Conservation (phyloP, 2,797 vertebrate genomes). For the Poecilia velifera region DNA sequence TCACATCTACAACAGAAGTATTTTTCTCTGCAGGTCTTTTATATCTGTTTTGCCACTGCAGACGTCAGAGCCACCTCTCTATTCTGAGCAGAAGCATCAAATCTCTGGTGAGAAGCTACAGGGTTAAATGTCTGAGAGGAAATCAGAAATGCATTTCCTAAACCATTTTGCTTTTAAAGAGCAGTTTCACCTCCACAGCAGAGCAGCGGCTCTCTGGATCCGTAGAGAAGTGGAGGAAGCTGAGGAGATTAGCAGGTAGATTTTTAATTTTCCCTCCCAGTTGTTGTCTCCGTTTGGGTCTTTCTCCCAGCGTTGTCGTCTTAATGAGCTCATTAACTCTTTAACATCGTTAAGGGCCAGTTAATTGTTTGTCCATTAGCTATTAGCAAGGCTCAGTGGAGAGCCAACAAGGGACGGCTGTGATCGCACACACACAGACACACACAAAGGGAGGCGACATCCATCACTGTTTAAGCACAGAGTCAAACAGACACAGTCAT, state of each 20-base stretch:
- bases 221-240: not conserved
- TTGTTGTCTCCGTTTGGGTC: constrained; percentile 11
- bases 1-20: too few species aligned
- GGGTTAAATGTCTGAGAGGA: too few species aligned
- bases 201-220: not conserved
- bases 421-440: constrained; percentile 10
- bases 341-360: constrained; percentile 72
- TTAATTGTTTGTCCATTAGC: constrained; percentile 78
- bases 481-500: constrained; percentile 53
- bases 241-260: constrained; percentile 20
- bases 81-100: too few species aligned
- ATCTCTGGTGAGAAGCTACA: too few species aligned
- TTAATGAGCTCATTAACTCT: constrained; percentile 70
- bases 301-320: constrained; percentile 21
- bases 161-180: not conserved
- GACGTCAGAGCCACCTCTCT: not conserved
- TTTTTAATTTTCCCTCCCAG: constrained; percentile 40
- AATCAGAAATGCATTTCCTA: not conserved
- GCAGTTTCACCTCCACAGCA: not conserved
- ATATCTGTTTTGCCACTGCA: not conserved
- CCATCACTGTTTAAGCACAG: constrained; percentile 59
- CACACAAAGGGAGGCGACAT: constrained; percentile 46
- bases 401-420: constrained; percentile 62
- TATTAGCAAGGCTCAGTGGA: constrained; percentile 70
- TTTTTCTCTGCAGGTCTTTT: not conserved